Evolutionary conservation across 2,113 vertebrate species (phyloP), one percentile per base, ranked within the genome.

Genomic region (Neodontobutis hainanensis): DNA sequence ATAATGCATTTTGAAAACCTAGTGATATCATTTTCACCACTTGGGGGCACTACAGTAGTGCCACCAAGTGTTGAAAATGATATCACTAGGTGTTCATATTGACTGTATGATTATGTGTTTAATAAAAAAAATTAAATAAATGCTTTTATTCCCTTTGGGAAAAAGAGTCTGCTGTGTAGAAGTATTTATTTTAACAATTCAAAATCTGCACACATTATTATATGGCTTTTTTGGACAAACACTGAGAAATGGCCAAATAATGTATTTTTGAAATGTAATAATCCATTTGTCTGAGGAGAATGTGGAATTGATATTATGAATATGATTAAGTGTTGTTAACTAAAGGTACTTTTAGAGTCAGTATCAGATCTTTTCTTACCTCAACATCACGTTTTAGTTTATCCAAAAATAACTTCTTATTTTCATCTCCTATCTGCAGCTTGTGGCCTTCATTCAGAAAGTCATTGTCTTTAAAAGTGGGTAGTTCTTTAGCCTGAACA

Each of bases 401-500:
- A 27, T 97, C 96, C 14, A 97, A 85, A 84, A 97, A 97, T 84
- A 95, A 94, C 92, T 96, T 98, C 90, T 96, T 98, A 81, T 95
- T 95, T 79, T 98, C 96, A 5, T 98, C 96, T 71, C 96, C 96
- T 58, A 97, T 96, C 0, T 93, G 94, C 75, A 98, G 89, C 84
- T 96, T 97, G 81, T 97, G 96, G 11, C 96, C 95, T 89, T 98
- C 96, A 0, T 98, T 98, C 83, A 98, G 87, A 88, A 98, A 98
- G 89, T 98, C 96, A 0, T 98, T 98, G 89, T 98, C 96, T 92
- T 98, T 98, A 71, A 96, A 96, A 0, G 96, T 98, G 4, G 96
- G 96, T n/a, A 98, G 91, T 55, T 97, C 96, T 92, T 98, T 98
- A 63, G 96, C 96, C 96, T 98, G 74, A n/a, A 19, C 46, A 66